phyloP scores from a whole-genome alignment of 37 sponge, comb jelly and placozoan genomes.

The Eunapius fragilis region DNA sequence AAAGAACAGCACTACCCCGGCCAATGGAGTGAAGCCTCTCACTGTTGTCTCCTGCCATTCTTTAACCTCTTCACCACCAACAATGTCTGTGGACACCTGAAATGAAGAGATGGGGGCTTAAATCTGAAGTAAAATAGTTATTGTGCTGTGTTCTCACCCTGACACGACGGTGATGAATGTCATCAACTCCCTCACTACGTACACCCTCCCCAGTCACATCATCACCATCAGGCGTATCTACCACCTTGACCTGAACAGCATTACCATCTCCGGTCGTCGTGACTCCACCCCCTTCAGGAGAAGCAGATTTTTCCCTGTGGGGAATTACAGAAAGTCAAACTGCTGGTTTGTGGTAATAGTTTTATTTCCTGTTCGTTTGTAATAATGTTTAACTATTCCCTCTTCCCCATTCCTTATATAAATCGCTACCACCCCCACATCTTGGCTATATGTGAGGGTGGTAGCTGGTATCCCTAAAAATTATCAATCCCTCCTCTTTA shows the following conservation, averaged over 20 bases:
- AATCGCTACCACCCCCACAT: too few species aligned
- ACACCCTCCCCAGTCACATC: too few species aligned
- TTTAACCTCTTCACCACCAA: neutral
- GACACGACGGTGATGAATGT: neutral
- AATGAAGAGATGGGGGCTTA: too few species aligned
- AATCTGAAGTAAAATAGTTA: neutral
- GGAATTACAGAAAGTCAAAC: neutral
- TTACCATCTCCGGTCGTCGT: neutral
- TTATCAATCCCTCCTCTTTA: too few species aligned
- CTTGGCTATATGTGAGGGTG: too few species aligned
- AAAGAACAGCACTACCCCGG: slow-evolving; percentile 29
- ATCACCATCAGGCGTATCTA: neutral
- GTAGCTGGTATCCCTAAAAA: too few species aligned
- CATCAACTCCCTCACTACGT: neutral
- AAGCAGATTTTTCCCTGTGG: neutral
- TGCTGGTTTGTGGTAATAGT: too few species aligned
- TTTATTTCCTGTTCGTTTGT: too few species aligned
- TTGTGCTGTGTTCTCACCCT: neutral
- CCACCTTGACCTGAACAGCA: neutral
- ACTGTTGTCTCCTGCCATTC: neutral
- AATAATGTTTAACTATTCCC: too few species aligned
- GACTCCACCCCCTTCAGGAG: too few species aligned
- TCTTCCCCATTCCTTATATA: too few species aligned
- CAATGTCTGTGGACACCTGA: neutral
- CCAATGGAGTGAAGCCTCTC: neutral